Percentiles rank a stretch among this genome's conserved stretches.
These are phyloP conservation scores for Xenus cinereus DNA, from an alignment of 2,113 vertebrate genomes.

Conservation along the genomic window DNA sequence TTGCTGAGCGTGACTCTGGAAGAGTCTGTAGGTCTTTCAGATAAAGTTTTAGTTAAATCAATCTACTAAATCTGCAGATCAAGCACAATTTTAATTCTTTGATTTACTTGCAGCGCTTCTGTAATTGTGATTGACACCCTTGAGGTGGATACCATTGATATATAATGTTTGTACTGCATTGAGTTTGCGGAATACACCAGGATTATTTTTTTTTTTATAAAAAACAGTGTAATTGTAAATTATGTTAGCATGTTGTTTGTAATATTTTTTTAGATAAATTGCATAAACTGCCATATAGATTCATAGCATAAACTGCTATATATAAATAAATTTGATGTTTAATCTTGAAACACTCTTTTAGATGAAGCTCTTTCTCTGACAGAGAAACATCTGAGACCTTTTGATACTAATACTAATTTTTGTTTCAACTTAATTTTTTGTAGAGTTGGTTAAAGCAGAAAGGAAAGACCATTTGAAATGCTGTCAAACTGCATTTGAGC, in stretches of 20 bases:
- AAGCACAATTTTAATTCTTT: neutral
- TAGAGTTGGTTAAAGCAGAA: neutral
- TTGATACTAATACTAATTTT: neutral
- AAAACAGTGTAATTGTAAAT: neutral
- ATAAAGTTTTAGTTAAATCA: neutral
- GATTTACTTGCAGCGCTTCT: neutral
- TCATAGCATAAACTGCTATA: neutral
- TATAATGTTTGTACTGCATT: neutral
- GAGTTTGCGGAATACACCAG: neutral
- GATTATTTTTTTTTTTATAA: neutral
- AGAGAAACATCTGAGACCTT: neutral
- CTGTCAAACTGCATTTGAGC: neutral
- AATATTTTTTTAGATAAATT: neutral
- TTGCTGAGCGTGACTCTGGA: neutral
- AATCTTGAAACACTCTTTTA: neutral
- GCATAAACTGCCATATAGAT: neutral
- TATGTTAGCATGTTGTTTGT: neutral
- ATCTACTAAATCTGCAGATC: neutral
- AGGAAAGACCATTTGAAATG: neutral
- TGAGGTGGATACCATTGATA: neutral
- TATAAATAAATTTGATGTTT: neutral
- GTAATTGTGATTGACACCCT: neutral
- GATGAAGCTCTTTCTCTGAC: neutral
- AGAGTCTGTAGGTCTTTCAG: neutral
- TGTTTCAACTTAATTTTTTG: neutral